Evolutionary conservation across 2,888 invertebrate genomes (phyloP), one percentile per base, ranked within the genome.

Genomic region (Tryphoninae sp.): DNA sequence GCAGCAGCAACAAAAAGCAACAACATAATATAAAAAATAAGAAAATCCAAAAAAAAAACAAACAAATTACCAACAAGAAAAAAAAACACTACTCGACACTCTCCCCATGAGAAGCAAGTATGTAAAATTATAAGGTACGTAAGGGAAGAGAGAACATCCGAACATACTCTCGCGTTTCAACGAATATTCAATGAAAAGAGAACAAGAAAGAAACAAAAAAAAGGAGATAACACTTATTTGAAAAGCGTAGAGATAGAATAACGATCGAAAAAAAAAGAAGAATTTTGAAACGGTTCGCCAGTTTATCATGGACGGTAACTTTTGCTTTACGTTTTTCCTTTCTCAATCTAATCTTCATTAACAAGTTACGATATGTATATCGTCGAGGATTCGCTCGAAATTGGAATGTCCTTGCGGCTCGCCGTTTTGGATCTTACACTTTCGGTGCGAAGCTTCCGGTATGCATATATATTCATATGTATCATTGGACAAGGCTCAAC

Each of bases 41-140:
- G 86, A 88, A 88, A 88, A 85, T 73, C 58, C 62, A 62, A 81
- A 81, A 81, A 77, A 64, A 85, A 86, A 86, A 84, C 59, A 83
- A 86, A 79, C 61, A 85, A 77, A 82, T 78, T 84, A 86, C 83
- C 86, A 87, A 84, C 85, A 86, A 75, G 62, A 77, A 83, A 86
- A 62, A 61, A 76, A 80, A 89, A 88, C 87, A 87, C 86, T 87
- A 88, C 88, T 88, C 88, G 89, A 89, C 88, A 88, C 90, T 89
- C 89, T 89, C 88, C 87, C 88, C 86, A 86, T 85, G 84, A 85
- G 64, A 81, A 84, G 82, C 78, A 81, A 86, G 85, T 83, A 81
- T 85, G 85, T 84, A 84, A 45, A 45, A 16, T 84, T 76, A 62
- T 62, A 84, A 83, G 82, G 81, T 86, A 84, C 77, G 85, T 83